Evolutionary conservation across 1,140 invertebrate genomes (phyloP).

Genomic region (Hormaphis cornu): DNA sequence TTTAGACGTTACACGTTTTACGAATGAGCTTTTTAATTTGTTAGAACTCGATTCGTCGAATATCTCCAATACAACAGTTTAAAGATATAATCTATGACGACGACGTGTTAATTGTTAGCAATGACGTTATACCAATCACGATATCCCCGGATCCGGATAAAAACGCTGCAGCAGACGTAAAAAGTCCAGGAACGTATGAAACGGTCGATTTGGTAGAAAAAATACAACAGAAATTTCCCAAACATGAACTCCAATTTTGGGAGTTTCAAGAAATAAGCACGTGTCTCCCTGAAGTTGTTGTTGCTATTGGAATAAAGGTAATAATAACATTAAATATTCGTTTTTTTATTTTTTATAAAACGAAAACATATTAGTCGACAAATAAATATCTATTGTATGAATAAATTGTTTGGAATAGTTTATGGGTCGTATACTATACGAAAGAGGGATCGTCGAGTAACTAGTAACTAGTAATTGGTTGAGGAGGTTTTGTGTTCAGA

Average conservation of each 20-base stretch:
- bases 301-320: constrained; percentile 18
- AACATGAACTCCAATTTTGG: constrained; percentile 25
- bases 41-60: constrained; percentile 24
- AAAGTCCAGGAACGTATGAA: not conserved
- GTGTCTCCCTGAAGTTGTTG: constrained; percentile 14
- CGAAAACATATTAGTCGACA: too few relatives aligned
- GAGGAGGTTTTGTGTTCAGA: too few relatives aligned
- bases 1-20: too few relatives aligned
- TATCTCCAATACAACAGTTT: constrained; percentile 14
- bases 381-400: too few relatives aligned
- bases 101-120: not conserved
- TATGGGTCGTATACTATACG: too few relatives aligned
- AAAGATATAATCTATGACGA: not conserved
- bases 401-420: too few relatives aligned
- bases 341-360: too few relatives aligned
- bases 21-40: not conserved
- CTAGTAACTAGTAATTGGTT: too few relatives aligned
- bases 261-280: constrained; percentile 27
- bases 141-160: not conserved
- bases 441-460: too few relatives aligned
- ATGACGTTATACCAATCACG: not conserved
- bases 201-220: not conserved
- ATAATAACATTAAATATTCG: too few relatives aligned
- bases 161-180: not conserved
- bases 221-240: constrained; percentile 23